Evolutionary conservation across 2,888 invertebrate genomes (phyloP).

Genomic region (Machimus rusticus): DNA sequence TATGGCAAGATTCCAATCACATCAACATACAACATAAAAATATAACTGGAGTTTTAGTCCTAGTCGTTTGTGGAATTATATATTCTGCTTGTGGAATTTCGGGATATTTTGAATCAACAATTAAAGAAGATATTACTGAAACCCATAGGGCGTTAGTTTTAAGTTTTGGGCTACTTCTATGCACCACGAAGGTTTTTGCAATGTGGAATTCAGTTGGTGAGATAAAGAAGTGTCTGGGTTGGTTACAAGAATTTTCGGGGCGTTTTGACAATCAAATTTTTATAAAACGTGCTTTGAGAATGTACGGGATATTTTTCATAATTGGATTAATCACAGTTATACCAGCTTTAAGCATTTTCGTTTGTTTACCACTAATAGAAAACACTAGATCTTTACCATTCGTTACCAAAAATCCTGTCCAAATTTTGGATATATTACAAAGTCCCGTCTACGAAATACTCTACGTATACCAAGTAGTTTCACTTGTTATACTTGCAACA

Average conservation of each 20-base stretch:
- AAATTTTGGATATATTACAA: background rate
- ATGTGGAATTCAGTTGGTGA: background rate
- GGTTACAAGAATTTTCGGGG: background rate
- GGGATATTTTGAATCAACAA: background rate
- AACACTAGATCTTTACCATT: background rate
- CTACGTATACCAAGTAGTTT: background rate
- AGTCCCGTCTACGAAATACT: background rate
- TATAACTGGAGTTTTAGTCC: background rate
- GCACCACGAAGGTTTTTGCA: background rate
- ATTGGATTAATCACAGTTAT: background rate
- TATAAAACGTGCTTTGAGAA: background rate
- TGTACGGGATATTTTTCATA: background rate
- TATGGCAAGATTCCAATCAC: background rate
- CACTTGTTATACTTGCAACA: background rate
- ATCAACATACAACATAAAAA: background rate
- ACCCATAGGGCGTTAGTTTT: background rate
- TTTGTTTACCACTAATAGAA: background rate
- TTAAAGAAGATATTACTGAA: background rate
- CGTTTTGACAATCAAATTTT: background rate
- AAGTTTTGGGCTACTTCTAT: background rate
- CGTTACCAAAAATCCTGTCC: background rate
- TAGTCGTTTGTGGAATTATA: background rate
- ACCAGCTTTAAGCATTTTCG: background rate
- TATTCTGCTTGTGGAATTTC: background rate
- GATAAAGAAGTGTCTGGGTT: background rate